These are phyloP conservation scores for Drosophila glabriapex DNA, from an alignment of 2,888 invertebrate genomes.

Conservation along the genomic window DNA sequence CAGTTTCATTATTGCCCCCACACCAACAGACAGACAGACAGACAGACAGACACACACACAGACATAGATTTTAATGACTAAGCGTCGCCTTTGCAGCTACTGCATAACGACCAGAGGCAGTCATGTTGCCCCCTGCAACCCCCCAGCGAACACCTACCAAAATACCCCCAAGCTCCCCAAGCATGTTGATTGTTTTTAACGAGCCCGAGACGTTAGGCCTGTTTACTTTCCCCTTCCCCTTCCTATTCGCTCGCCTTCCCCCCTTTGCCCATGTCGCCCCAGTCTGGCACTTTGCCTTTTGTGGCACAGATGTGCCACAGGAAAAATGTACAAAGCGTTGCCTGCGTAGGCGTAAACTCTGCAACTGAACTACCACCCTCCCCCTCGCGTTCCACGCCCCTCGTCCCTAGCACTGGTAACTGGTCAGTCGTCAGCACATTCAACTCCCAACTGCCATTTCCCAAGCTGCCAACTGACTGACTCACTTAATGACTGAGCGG, in stretches of 20 bases:
- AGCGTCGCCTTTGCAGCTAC: constrained; percentile 59
- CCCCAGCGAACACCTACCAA: not conserved
- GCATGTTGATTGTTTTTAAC: constrained; percentile 59
- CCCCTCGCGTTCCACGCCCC: not conserved
- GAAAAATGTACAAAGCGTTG: constrained; percentile 28
- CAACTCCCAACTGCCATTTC: constrained; percentile 7
- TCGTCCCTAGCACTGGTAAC: constrained; percentile 3
- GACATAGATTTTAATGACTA: constrained; percentile 55
- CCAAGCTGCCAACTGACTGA: constrained; percentile 48
- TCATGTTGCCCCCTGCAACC: constrained; percentile 1
- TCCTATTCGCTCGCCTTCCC: no score
- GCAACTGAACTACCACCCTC: not conserved
- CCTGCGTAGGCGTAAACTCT: constrained; percentile 63
- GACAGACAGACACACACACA: constrained; percentile 1
- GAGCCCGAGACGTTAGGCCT: constrained; percentile 53
- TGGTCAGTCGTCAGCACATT: constrained; percentile 43
- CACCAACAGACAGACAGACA: constrained; percentile 4
- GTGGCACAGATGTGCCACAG: constrained; percentile 12
- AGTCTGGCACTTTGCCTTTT: not conserved
- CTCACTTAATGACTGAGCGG: constrained; percentile 65
- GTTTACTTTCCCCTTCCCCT: constrained; percentile 2
- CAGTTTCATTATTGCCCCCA: not conserved
- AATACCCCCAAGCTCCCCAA: not conserved
- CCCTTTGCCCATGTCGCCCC: not conserved
- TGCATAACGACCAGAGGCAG: constrained; percentile 56